phyloP scores from a whole-genome alignment of 2,888 invertebrate genomes.

The Poecilobothrus nobilitatus region DNA sequence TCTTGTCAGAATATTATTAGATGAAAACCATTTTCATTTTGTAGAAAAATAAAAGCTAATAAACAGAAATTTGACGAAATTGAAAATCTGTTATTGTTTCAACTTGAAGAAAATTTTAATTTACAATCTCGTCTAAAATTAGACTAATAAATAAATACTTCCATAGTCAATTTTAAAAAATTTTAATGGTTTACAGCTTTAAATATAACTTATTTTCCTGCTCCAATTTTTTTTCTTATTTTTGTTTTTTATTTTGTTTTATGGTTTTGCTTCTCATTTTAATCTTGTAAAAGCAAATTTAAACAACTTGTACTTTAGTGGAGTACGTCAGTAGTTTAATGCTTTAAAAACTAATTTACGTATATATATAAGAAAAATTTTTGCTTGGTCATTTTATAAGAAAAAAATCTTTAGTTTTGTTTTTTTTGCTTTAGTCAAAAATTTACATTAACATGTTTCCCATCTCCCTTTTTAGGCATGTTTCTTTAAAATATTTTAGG shows the following conservation, averaged over 20 bases:
- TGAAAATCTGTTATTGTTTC: too few species aligned
- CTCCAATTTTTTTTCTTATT: neutral
- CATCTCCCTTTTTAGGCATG: neutral
- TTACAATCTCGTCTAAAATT: too few species aligned
- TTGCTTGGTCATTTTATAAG: neutral
- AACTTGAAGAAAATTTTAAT: too few species aligned
- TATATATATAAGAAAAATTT: neutral
- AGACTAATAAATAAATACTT: too few species aligned
- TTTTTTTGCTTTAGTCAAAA: too few species aligned
- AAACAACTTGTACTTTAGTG: neutral
- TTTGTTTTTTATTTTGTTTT: too few species aligned
- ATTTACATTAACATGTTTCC: neutral
- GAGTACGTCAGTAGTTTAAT: conserved; percentile 4
- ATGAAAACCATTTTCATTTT: too few species aligned
- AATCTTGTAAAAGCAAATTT: conserved; percentile 6
- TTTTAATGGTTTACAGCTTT: neutral
- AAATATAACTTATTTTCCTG: neutral
- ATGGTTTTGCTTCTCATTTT: neutral
- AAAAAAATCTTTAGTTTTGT: neutral
- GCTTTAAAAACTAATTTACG: conserved; percentile 4
- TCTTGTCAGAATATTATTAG: too few species aligned
- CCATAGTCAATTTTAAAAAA: too few species aligned
- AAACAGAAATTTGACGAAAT: too few species aligned
- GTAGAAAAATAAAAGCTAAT: too few species aligned
- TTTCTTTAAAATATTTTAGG: neutral